A percentile compares a stretch with the other conserved stretches of the same genome.
Evolutionary conservation across 2,797 vertebrate genomes (phyloP).

Genomic region (Melanogrammus aeglefinus): DNA sequence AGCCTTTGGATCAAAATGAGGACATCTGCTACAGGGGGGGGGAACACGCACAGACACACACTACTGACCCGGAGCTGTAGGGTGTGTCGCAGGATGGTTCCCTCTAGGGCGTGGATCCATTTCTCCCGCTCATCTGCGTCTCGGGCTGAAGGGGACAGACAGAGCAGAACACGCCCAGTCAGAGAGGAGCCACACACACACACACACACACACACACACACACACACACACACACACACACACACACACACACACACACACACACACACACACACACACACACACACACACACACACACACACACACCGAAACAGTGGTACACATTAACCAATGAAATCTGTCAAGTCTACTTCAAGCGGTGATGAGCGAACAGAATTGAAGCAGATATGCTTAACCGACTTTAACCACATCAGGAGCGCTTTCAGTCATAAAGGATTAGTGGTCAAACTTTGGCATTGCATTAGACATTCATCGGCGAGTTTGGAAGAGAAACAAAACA

Average conservation of each 20-base stretch:
- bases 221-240: constrained; percentile 25
- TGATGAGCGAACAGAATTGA: neutral
- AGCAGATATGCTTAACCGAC: neutral
- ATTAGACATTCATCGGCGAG: neutral
- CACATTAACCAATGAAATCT: neutral
- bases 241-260: constrained; percentile 17
- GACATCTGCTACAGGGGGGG: neutral
- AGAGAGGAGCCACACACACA: constrained; percentile 42
- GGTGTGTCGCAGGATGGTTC: constrained; percentile 96
- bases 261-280: constrained; percentile 29
- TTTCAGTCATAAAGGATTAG: neutral
- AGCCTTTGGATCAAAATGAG: neutral
- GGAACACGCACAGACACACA: constrained; percentile 11
- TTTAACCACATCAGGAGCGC: neutral
- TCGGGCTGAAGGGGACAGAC: constrained; percentile 77
- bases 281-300: constrained; percentile 16
- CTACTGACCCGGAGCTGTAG: constrained; percentile 87
- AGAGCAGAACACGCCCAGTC: constrained; percentile 50
- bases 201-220: constrained; percentile 6
- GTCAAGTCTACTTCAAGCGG: neutral
- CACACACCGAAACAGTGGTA: neutral
- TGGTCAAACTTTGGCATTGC: neutral
- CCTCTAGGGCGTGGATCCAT: constrained; percentile 99
- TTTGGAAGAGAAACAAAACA: neutral
- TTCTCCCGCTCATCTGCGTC: constrained; percentile 98